Percentiles rank a stretch among this genome's conserved stretches.
phyloP scores from a whole-genome alignment of 2,113 vertebrate genomes.

The Hippocampus mohnikei region DNA sequence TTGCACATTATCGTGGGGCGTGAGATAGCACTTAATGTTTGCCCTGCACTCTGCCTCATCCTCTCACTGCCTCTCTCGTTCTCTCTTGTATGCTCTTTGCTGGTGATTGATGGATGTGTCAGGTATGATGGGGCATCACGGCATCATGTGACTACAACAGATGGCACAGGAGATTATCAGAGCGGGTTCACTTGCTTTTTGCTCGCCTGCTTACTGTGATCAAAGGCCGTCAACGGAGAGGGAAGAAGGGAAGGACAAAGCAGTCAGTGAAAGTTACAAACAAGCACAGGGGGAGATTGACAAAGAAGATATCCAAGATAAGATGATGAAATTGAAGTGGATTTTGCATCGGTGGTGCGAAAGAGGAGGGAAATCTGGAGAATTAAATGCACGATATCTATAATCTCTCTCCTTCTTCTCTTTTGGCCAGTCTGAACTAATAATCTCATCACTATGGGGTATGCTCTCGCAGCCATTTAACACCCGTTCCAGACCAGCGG shows the following conservation, averaged over 20 bases:
- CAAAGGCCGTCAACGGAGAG: conserved; percentile 74
- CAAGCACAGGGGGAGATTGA: conserved; percentile 14
- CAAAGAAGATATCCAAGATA: conserved; percentile 32
- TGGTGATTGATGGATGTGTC: conserved; percentile 91
- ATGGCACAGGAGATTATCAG: conserved; percentile 81
- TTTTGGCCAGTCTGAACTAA: conserved; percentile 49
- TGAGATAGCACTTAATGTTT: not conserved
- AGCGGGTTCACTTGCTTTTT: conserved; percentile 83
- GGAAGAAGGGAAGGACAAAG: conserved; percentile 28
- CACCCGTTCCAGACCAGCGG: conserved; percentile 61
- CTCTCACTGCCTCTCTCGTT: not conserved
- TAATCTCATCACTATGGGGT: conserved; percentile 60
- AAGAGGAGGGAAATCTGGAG: conserved; percentile 6
- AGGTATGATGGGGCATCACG: conserved; percentile 87
- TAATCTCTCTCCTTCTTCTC: conserved; percentile 17
- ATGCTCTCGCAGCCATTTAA: conserved; percentile 61
- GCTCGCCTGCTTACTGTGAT: conserved; percentile 75
- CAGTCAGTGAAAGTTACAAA: conserved; percentile 6
- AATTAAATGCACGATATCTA: conserved; percentile 11
- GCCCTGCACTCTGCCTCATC: not conserved
- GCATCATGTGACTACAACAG: conserved; percentile 84
- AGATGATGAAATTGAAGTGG: conserved; percentile 16
- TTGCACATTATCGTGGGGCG: not conserved
- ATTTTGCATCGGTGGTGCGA: conserved; percentile 10
- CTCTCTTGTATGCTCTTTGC: conserved; percentile 40